Evolutionary conservation across 2,888 invertebrate genomes (phyloP), one percentile per base, ranked within the genome.

Genomic region (Melitaea athalia): DNA sequence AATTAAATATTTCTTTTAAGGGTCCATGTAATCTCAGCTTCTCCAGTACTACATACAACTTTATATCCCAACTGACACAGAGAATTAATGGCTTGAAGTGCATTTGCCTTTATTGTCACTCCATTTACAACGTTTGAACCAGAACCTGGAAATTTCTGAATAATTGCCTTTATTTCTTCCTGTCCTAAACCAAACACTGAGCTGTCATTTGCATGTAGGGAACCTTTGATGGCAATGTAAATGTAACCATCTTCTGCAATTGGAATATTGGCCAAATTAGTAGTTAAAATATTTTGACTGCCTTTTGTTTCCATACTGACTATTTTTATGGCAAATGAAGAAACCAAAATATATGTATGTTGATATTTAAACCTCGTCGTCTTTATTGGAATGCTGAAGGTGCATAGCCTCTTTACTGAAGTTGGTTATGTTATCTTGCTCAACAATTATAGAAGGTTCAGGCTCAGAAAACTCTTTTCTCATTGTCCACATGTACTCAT

Each of bases 401-500:
- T 91, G 91, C 90, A 93, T 87, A 83, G 93, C 93, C 86, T 94
- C 94, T 76, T 94, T 93, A 76, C 93, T 94, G 77, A 94, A 94
- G 80, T 95, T 95, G 38, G 93, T 94, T 59, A 94, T 91, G 80
- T 94, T 94, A 75, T 94, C 94, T 79, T 94, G 93, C 72, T 94
- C 94, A 70, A 94, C 93, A 79, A 93, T 88, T 66, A 94, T 91
- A 53, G 93, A 93, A 33, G 97, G 97, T 85, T 97, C 97, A 66
- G 97, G 97, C 80, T 96, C 96, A 53, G 95, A 93, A 85, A 97
- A 97, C 79, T 97, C 97, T 86, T 96, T 97, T 93, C 97, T 95
- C 96, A 97, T 96, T 88, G 97, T 98, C 97, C 97, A 97, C 96
- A 97, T 97, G 80, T 97, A 97, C 85, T 97, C 97, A 93, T 97